A percentile compares a stretch with the other conserved stretches of the same genome.
phyloP scores from a whole-genome alignment of 2,113 vertebrate genomes.

The Oreochromis niloticus region DNA sequence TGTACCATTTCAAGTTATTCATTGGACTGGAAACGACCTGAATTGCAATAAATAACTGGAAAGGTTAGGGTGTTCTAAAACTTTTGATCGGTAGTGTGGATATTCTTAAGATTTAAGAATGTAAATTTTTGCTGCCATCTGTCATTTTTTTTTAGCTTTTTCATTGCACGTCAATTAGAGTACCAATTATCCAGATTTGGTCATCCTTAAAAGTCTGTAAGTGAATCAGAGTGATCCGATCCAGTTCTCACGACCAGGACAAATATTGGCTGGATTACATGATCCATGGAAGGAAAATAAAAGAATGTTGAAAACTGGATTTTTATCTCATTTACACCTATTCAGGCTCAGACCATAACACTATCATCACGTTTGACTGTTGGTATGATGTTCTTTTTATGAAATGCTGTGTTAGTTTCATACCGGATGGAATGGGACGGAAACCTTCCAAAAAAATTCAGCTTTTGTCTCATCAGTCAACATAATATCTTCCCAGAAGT shows the following conservation, averaged over 20 bases:
- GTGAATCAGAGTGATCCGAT: background rate
- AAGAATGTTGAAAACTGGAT: background rate
- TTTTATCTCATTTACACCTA: background rate
- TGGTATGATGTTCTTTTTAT: background rate
- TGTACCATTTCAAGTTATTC: too few species aligned
- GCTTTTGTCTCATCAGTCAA: background rate
- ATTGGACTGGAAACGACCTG: too few species aligned
- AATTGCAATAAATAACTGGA: background rate
- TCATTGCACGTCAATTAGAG: background rate
- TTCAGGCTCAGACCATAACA: background rate
- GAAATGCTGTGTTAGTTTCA: background rate
- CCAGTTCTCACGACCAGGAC: background rate
- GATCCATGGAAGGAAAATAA: background rate
- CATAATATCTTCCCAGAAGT: background rate
- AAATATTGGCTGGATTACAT: background rate
- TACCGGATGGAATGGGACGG: background rate
- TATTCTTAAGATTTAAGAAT: background rate
- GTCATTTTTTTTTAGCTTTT: background rate
- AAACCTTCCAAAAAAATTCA: background rate
- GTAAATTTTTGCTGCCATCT: background rate
- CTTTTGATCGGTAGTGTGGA: rapidly evolving
- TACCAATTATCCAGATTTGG: background rate
- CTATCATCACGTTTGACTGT: background rate
- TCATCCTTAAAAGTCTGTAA: background rate
- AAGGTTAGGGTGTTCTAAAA: background rate